phyloP scores from a whole-genome alignment of 2,113 vertebrate species.

The Cephalopholis sonnerati region DNA sequence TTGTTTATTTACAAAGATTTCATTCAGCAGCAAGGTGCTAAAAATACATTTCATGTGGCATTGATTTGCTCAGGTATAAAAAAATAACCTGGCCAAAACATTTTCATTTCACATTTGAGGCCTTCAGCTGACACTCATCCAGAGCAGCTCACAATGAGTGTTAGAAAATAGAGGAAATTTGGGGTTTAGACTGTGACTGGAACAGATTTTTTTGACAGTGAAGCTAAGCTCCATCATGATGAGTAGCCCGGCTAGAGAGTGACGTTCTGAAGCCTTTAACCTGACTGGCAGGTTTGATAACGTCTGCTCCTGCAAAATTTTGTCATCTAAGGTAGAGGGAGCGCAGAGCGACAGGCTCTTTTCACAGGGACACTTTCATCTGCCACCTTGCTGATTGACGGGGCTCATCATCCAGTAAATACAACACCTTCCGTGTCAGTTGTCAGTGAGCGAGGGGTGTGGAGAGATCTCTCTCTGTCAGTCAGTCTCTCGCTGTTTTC shows the following conservation, averaged over 20 bases:
- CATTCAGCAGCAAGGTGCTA: constrained; percentile 56
- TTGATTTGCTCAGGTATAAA: constrained; percentile 30
- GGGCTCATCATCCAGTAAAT: constrained; percentile 65
- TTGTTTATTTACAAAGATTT: constrained; percentile 59
- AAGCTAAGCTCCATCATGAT: constrained; percentile 66
- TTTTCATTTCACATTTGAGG: constrained; percentile 36
- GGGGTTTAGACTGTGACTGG: constrained; percentile 46
- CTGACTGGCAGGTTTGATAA: constrained; percentile 65
- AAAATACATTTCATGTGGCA: constrained; percentile 54
- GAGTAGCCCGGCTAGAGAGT: constrained; percentile 52
- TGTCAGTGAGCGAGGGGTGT: constrained; percentile 24
- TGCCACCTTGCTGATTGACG: constrained; percentile 59
- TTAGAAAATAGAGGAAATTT: constrained; percentile 40
- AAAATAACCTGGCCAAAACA: constrained; percentile 15
- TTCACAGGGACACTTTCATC: constrained; percentile 41
- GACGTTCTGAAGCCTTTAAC: constrained; percentile 37
- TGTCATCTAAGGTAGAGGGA: constrained; percentile 48
- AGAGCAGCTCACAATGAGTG: constrained; percentile 8
- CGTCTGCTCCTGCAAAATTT: constrained; percentile 47
- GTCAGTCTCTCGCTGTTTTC: constrained; percentile 21
- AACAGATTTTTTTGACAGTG: constrained; percentile 55
- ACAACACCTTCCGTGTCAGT: constrained; percentile 29
- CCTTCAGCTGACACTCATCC: constrained; percentile 36
- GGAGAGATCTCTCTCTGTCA: constrained; percentile 29
- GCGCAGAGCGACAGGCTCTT: constrained; percentile 27